Percentiles rank a stretch among this genome's conserved stretches.
These are phyloP conservation scores for Habroteleia sp. DNA, from an alignment of 2,888 invertebrate species.

Conservation along the genomic window DNA sequence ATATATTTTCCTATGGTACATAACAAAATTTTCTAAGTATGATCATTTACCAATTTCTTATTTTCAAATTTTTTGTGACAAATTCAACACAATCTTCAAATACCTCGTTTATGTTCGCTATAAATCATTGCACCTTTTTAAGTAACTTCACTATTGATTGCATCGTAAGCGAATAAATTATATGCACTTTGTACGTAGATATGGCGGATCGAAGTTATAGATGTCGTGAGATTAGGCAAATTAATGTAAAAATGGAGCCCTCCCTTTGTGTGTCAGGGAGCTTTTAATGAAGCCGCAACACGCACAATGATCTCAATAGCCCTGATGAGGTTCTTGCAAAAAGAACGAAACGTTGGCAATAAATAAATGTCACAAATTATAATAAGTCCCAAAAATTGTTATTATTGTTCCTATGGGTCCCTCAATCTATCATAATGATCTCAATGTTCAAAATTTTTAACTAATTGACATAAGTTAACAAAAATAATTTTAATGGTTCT, in stretches of 20 bases:
- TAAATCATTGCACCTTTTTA: conserved; percentile 31
- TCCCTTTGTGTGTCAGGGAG: conserved; percentile 19
- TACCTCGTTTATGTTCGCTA: conserved; percentile 6
- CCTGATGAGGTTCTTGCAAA: no score
- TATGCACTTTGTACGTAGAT: conserved; percentile 10
- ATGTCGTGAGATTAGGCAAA: conserved; percentile 49
- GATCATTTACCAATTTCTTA: neutral
- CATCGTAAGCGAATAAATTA: conserved; percentile 28
- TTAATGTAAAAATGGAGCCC: conserved; percentile 36
- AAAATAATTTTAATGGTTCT: no score
- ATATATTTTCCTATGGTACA: no score
- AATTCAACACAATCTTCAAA: conserved; percentile 14
- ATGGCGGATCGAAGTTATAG: conserved; percentile 36
- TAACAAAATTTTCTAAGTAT: no score
- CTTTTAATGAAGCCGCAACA: conserved; percentile 10
- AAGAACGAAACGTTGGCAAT: no score
- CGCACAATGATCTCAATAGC: conserved; percentile 46
- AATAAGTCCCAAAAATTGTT: no score
- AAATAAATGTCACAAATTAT: no score
- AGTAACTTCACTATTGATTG: conserved; percentile 23
- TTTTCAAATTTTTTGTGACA: neutral
- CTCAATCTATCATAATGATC: no score
- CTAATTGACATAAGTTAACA: conserved; percentile 40
- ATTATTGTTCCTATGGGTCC: no score
- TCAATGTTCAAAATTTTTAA: no score